Evolutionary conservation across 2,797 vertebrate species (phyloP).

Genomic region (Acrossocheilus fasciatus): DNA sequence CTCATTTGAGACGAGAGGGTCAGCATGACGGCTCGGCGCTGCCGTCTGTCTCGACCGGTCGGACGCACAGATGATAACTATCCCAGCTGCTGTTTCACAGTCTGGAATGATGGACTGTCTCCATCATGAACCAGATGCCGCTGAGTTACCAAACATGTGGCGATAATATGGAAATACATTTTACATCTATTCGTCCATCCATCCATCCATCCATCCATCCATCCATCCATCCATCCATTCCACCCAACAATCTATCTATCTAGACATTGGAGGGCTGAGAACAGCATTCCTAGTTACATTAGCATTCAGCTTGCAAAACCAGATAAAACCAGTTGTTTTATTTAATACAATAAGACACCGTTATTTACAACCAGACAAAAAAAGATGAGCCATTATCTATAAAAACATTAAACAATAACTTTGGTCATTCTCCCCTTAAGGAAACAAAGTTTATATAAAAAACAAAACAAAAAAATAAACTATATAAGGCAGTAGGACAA

Average conservation of each 20-base stretch:
- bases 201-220: neutral
- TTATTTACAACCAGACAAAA: slow-evolving; percentile 51
- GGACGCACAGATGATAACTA: slow-evolving; percentile 33
- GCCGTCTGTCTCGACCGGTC: slow-evolving; percentile 16
- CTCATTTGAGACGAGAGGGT: slow-evolving; percentile 47
- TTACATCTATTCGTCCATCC: neutral
- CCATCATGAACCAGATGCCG: slow-evolving; percentile 34
- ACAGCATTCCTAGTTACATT: neutral
- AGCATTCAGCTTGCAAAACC: neutral
- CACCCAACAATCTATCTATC: neutral
- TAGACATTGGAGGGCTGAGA: neutral
- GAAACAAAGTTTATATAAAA: slow-evolving; percentile 42
- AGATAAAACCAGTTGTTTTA: slow-evolving; percentile 47
- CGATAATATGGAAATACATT: slow-evolving; percentile 17
- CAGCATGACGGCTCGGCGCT: slow-evolving; percentile 16
- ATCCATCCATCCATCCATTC: neutral
- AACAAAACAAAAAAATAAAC: neutral
- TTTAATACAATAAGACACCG: slow-evolving; percentile 40
- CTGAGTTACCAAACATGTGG: slow-evolving; percentile 40
- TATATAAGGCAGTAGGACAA: slow-evolving; percentile 26
- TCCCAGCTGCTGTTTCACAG: slow-evolving; percentile 45
- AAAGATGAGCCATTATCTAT: slow-evolving; percentile 8
- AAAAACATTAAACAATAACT: slow-evolving; percentile 37
- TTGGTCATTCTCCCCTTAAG: slow-evolving; percentile 53
- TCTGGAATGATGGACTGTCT: slow-evolving; percentile 37